Evolutionary conservation across 2,113 vertebrate species (phyloP), one percentile per base, ranked within the genome.

Genomic region (Antechinus flavipes): DNA sequence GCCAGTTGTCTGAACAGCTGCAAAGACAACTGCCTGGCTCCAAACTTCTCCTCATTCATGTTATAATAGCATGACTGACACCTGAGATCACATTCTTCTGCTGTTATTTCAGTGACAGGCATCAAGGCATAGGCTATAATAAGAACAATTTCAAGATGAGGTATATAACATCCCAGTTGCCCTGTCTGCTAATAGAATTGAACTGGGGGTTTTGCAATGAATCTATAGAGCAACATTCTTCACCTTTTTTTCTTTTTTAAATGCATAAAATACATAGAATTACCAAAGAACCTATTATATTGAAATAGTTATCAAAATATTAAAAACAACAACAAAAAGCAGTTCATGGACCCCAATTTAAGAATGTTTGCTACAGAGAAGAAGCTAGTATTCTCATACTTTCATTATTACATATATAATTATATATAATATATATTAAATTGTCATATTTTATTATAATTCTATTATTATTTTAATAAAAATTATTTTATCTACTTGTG

Each of bases 1-100:
- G 93, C 92, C 98, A 98, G 97, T 96, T 98, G 98, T 96, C 96
- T 92, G 93, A 89, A 96, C 98, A 98, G 96, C 98, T 98, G 98
- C 94, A 94, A n/a, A 16, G 96, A 97, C 98, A 99, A 97, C 97
- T 98, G 98, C 92, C 97, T 97, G 95, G 91, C 95, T 89, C 92
- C 50, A 76, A 91, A 92, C 53, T 94, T 93, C 84, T 96, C 50
- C 91, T 47, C 95, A 95, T 97, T 91, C 93, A 95, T 95, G 30
- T 30, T 11, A 30, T 89, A n/a, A 76, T 76, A 76, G 16, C 61
- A 76, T 35, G 35, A 76, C 61, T n/a, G 35, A 76, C 35, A 76
- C 61, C 61, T 76, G 30, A 76, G 61, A 76, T 76, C 61, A n/a
- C 61, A 76, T 76, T 76, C 35, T n/a, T 76, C 14, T 6, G 4